These are phyloP conservation scores for Phallusia fumigata DNA, from an alignment of 23 tunicate species.

Conservation along the genomic window DNA sequence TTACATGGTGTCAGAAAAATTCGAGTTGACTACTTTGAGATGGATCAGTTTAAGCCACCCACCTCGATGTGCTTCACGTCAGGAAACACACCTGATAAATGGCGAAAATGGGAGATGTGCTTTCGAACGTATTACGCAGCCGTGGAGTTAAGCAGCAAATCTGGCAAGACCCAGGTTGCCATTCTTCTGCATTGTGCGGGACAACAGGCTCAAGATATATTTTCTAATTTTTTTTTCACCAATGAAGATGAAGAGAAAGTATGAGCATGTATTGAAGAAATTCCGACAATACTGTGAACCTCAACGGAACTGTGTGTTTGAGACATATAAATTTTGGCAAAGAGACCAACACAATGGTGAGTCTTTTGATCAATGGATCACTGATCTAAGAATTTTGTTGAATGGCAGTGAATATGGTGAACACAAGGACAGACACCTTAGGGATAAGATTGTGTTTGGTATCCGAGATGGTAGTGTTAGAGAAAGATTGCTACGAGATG, in stretches of 20 bases:
- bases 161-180: not conserved
- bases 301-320: not conserved
- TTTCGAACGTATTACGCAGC: not conserved
- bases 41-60: not conserved
- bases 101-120: too few relatives aligned
- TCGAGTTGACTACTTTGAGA: not conserved
- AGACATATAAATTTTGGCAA: not conserved
- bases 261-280: not conserved
- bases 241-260: not conserved
- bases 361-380: not conserved
- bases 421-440: not conserved
- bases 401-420: not conserved
- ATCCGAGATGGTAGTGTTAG: not conserved
- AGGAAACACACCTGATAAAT: not conserved
- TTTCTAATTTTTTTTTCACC: too few relatives aligned
- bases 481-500: not conserved
- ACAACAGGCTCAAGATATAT: not conserved
- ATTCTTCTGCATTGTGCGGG: not conserved
- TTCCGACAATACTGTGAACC: not conserved
- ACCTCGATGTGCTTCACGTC: not conserved
- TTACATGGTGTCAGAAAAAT: not conserved
- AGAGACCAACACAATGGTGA: not conserved
- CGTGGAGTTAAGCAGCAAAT: not conserved
- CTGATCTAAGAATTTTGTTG: not conserved
- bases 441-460: not conserved